phyloP scores from a whole-genome alignment of 2,888 invertebrate genomes.

The Mimas tiliae region DNA sequence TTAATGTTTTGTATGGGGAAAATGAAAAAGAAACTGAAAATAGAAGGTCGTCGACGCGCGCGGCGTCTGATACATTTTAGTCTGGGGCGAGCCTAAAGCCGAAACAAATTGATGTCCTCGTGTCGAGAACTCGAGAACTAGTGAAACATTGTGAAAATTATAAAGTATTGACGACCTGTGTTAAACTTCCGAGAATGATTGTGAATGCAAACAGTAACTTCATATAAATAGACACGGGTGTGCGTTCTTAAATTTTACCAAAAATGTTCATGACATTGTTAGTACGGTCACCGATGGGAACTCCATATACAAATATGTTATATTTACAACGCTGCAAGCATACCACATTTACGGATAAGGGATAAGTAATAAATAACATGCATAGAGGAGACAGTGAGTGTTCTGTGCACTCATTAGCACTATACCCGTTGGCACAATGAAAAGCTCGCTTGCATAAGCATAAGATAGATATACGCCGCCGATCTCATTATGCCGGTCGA shows the following conservation, averaged over 20 bases:
- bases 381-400: constrained; percentile 23
- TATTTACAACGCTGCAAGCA: no score
- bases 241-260: neutral
- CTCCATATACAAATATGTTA: neutral
- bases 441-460: constrained; percentile 49
- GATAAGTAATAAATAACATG: constrained; percentile 1
- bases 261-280: neutral
- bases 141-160: neutral
- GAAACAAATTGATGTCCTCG: neutral
- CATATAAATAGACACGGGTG: neutral
- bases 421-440: constrained; percentile 31
- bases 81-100: no score
- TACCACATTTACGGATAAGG: neutral
- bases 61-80: no score
- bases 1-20: no score
- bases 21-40: no score
- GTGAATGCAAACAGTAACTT: constrained; percentile 5
- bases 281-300: neutral
- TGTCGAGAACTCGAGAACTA: neutral
- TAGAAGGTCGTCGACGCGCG: no score
- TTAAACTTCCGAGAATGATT: constrained; percentile 57
- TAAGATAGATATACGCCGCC: constrained; percentile 57
- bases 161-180: constrained; percentile 43
- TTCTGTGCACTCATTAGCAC: constrained; percentile 20
- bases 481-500: constrained; percentile 64